Percentiles rank a stretch among this genome's conserved stretches.
Conservation (phyloP, 1,140 invertebrate species). For the Panagrolaimus sp. region DNA sequence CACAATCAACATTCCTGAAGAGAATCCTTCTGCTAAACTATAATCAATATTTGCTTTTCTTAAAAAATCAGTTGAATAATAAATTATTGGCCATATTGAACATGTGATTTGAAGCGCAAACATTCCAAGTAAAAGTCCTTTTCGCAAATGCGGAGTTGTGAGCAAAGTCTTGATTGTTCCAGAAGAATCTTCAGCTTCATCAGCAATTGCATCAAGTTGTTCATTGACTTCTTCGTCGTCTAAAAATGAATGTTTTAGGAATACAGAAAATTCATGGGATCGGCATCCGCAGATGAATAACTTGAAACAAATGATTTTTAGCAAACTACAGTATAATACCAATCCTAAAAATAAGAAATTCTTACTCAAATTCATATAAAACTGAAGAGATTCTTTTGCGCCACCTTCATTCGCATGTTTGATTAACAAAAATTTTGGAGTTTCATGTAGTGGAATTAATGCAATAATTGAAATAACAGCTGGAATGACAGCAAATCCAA, state of each 20-base stretch:
- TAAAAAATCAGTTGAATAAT: conserved; percentile 45
- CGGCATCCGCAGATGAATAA: too few relatives aligned
- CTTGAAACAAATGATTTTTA: too few relatives aligned
- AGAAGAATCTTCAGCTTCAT: conserved; percentile 16
- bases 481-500: conserved; percentile 39
- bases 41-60: conserved; percentile 29
- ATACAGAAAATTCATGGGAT: too few relatives aligned
- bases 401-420: conserved; percentile 27
- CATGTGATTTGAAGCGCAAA: conserved; percentile 42
- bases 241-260: not conserved
- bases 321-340: not conserved
- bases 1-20: conserved; percentile 39
- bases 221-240: not conserved
- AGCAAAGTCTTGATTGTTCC: conserved; percentile 29
- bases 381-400: conserved; percentile 31
- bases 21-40: conserved; percentile 36
- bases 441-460: conserved; percentile 37
- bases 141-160: conserved; percentile 27
- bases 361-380: conserved; percentile 35
- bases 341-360: not conserved
- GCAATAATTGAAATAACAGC: conserved; percentile 34
- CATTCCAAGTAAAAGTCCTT: conserved; percentile 36
- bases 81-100: conserved; percentile 46
- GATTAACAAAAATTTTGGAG: conserved; percentile 44
- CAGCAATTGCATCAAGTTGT: not conserved